Evolutionary conservation across 2,888 invertebrate genomes (phyloP).

Genomic region (Synanthedon vespiformis): DNA sequence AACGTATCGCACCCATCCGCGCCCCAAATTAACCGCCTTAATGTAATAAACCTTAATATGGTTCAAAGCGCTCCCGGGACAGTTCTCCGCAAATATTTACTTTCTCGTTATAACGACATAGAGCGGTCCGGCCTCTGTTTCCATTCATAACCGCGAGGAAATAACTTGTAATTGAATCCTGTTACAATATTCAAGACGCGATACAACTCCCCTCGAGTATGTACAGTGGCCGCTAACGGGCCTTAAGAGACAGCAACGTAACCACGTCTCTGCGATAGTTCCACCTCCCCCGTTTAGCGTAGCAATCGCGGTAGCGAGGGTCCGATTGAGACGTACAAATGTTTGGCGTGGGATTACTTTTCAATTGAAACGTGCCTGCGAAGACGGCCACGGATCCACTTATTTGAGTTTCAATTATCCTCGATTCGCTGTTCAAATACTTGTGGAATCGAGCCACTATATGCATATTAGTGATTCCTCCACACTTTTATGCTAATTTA

Average conservation of each 20-base stretch:
- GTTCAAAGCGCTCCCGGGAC: background rate
- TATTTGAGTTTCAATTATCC: slow-evolving; percentile 67
- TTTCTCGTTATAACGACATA: slow-evolving; percentile 31
- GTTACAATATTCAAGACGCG: background rate
- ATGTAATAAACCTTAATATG: too few relatives aligned
- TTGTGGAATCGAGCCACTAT: slow-evolving; percentile 39
- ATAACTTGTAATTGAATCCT: slow-evolving; percentile 3
- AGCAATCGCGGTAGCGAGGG: slow-evolving; percentile 17
- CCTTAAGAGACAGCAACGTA: background rate
- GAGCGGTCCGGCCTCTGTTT: slow-evolving; percentile 32
- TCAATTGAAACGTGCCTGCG: slow-evolving; percentile 66
- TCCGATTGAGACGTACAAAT: slow-evolving; percentile 62
- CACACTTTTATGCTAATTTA: too few relatives aligned
- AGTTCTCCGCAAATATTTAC: background rate
- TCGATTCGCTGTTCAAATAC: slow-evolving; percentile 51
- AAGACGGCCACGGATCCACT: slow-evolving; percentile 51
- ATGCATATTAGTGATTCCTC: slow-evolving; percentile 28
- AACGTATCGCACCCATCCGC: too few relatives aligned
- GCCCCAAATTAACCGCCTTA: too few relatives aligned
- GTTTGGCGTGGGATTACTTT: slow-evolving; percentile 64
- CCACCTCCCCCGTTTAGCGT: background rate
- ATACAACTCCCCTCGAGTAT: too few relatives aligned
- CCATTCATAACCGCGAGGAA: slow-evolving; percentile 44
- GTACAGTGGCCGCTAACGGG: too few relatives aligned
- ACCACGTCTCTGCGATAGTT: too few relatives aligned